These are phyloP conservation scores for Apodemus agrarius DNA, from an alignment of 2,797 vertebrate species.

Conservation along the genomic window DNA sequence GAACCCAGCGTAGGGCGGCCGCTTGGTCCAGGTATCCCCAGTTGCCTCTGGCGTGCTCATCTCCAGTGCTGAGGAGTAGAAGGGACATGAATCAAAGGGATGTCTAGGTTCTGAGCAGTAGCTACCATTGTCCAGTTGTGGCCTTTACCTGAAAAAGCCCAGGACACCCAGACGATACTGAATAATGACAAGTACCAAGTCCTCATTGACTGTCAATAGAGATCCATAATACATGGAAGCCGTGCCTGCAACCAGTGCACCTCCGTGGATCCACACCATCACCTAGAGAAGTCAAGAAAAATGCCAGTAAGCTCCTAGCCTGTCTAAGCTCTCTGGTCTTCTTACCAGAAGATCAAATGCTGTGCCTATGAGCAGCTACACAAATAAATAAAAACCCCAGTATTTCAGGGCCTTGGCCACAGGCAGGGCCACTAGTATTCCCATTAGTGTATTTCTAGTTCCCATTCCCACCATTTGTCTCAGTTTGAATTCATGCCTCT, in stretches of 20 bases:
- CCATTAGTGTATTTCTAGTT: neutral
- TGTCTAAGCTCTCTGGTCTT: slow-evolving; percentile 74
- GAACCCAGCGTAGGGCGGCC: slow-evolving; percentile 90
- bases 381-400: neutral
- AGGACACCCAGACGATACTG: neutral
- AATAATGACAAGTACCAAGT: neutral
- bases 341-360: neutral
- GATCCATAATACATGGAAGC: neutral
- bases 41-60: slow-evolving; percentile 88
- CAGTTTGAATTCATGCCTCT: neutral
- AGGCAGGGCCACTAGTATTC: neutral
- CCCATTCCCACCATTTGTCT: too few relatives aligned
- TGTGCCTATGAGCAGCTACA: neutral
- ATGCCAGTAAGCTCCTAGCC: neutral
- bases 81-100: neutral
- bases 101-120: neutral
- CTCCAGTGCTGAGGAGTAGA: slow-evolving; percentile 87
- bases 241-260: neutral
- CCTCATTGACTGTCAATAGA: neutral
- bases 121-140: rapidly evolving
- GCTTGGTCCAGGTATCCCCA: slow-evolving; percentile 92
- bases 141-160: neutral
- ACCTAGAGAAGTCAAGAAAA: neutral
- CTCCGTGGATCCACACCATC: neutral
- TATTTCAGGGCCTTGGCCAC: neutral